Base-by-base conservation (phyloP, 2,888 invertebrate genomes). In the Micropterix aruncella region DNA sequence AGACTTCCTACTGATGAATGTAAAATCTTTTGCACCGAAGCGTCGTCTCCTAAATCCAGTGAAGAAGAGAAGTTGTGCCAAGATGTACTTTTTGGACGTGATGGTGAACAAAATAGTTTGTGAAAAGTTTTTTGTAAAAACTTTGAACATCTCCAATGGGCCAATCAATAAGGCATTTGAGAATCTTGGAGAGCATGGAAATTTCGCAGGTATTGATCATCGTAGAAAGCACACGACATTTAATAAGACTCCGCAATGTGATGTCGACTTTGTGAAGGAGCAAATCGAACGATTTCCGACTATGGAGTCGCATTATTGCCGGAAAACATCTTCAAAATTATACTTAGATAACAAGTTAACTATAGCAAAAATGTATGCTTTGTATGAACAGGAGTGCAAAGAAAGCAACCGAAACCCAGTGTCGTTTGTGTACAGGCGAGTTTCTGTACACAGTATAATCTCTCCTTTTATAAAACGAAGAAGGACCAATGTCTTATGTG, bases 301-400 rank as follows among this genome's bases (percentile, higher is more conserved):
- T n/a, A 50, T 52, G 43, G 50, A 53, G 42, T 50, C 50, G 5
- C 50, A 53, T n/a, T n/a, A n/a, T n/a, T n/a, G n/a, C n/a, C n/a
- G n/a, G n/a, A n/a, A n/a, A n/a, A n/a, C n/a, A n/a, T n/a, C n/a
- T n/a, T n/a, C n/a, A n/a, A n/a, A n/a, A n/a, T n/a, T n/a, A n/a
- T n/a, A n/a, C n/a, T n/a, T n/a, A n/a, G n/a, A n/a, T n/a, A n/a
- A n/a, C n/a, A n/a, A n/a, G n/a, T n/a, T n/a, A n/a, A n/a, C n/a
- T 36, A 52, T 52, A 41, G 19, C 47, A 19, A 52, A 52, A 48
- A 53, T 53, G 47, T 50, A 50, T 44, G 37, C 40, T 12, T 42
- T 48, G 4, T 52, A 51, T 39, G 50, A 43, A 7, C 44, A 51
- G 37, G 36, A 46, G 15, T 49, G 48, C 42, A 43, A 44, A 37